Base-by-base conservation (phyloP, 2,888 invertebrate genomes). In the Litoditis marina region DNA sequence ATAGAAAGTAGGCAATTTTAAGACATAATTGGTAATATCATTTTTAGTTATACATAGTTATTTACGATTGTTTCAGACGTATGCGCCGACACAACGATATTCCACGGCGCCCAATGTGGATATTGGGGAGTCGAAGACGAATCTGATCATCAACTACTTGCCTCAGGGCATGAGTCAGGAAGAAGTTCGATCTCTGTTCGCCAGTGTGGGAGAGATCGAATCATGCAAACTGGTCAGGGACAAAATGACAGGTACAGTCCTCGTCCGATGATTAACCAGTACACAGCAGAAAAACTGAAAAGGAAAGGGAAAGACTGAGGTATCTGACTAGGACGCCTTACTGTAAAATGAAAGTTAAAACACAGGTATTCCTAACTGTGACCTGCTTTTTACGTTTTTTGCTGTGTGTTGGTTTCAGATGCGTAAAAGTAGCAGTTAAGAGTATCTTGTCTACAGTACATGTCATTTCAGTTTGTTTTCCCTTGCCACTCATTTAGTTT, bases 211-310 rank as follows among this genome's bases (percentile, higher is more conserved):
- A 63, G 96, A 96, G 85, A 94, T 99, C 70, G 98, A 98, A 85
- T 94, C 93, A 81, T 99, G 98, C 87, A 99, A 99, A 86, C 88
- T 99, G 84, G 96, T 99, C 84, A 88, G 96, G 76, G 98, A 99
- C 87, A 98, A 98, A 87, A 90, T 92, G 69, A 94, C 94, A 84
- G 94, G 90, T 90, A 85, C 30, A 71, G 32, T 34, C 28, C 11
- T 30, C 31, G 16, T 34, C 22, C 28, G 16, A 50, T 50, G 22
- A 36, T 53, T 51, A n/a, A n/a, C n/a, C n/a, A n/a, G n/a, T n/a
- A n/a, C n/a, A n/a, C n/a, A n/a, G n/a, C 44, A n/a, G n/a, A n/a
- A n/a, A n/a, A n/a, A n/a, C n/a, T n/a, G n/a, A n/a, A n/a, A n/a
- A n/a, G n/a, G n/a, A n/a, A n/a, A n/a, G n/a, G n/a, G n/a, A n/a